These are phyloP conservation scores for Phaenicophaeus curvirostris DNA, from an alignment of 2,797 vertebrate species.

Conservation along the genomic window DNA sequence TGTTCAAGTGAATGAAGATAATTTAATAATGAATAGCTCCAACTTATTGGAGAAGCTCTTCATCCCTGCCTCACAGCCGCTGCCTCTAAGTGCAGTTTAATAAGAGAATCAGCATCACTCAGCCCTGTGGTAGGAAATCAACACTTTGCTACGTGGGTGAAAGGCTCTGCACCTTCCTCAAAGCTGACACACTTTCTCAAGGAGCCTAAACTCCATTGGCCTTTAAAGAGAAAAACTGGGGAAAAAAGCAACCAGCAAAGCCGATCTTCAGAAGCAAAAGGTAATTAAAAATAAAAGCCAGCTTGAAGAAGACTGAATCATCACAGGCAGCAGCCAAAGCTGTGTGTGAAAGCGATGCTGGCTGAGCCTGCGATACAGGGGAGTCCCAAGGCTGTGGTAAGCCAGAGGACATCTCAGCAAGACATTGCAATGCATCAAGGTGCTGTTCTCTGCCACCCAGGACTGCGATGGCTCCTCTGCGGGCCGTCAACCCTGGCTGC, in stretches of 20 bases:
- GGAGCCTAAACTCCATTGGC: background rate
- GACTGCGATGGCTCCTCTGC: accelerated
- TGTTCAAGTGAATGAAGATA: constrained; percentile 65
- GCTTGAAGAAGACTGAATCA: constrained; percentile 23
- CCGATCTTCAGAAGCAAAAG: constrained; percentile 16
- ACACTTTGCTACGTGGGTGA: constrained; percentile 10
- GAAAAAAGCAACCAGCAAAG: background rate
- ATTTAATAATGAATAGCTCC: constrained; percentile 75
- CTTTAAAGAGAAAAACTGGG: background rate
- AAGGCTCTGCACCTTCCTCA: constrained; percentile 4
- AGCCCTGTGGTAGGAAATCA: constrained; percentile 51
- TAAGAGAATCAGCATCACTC: constrained; percentile 62
- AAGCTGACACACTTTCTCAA: constrained; percentile 42
- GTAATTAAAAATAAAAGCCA: constrained; percentile 60
- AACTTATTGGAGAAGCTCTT: constrained; percentile 71
- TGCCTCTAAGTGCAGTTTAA: constrained; percentile 74
- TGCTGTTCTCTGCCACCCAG: background rate
- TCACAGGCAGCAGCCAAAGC: background rate
- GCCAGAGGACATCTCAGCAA: background rate
- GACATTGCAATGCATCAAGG: background rate
- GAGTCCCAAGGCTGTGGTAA: background rate
- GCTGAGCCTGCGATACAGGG: background rate
- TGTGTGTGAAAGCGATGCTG: background rate
- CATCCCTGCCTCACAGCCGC: constrained; percentile 61
- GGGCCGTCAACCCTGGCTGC: accelerated